Evolutionary conservation across 2,888 invertebrate species (phyloP).

Genomic region (Drosophila monieri): DNA sequence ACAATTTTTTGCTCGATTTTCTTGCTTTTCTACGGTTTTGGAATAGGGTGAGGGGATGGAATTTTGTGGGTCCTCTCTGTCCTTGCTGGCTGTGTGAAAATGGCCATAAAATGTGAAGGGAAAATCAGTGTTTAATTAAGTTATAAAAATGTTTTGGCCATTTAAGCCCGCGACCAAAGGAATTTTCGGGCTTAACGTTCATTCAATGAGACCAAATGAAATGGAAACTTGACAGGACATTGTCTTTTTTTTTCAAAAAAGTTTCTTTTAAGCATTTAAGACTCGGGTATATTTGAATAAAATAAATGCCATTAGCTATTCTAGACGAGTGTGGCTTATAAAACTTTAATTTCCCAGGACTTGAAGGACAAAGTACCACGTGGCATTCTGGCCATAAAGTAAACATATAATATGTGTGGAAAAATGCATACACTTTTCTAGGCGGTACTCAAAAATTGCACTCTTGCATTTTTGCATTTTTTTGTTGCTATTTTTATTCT

Average conservation of each 20-base stretch:
- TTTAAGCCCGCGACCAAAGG: conserved; percentile 35
- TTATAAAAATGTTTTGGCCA: conserved; percentile 70
- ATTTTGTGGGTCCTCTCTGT: conserved; percentile 13
- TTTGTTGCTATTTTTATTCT: conserved; percentile 5
- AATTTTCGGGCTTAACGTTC: conserved; percentile 4
- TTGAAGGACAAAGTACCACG: conserved; percentile 7
- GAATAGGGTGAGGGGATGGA: conserved; percentile 40
- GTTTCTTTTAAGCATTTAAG: background rate
- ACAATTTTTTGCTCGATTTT: conserved; percentile 33
- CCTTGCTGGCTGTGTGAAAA: conserved; percentile 35
- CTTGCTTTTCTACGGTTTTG: conserved; percentile 12
- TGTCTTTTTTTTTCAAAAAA: background rate
- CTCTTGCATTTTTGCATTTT: conserved; percentile 16
- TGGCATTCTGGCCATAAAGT: conserved; percentile 13
- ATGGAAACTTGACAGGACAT: conserved; percentile 13
- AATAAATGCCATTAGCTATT: background rate
- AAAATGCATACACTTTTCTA: conserved; percentile 23
- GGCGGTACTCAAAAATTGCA: conserved; percentile 43
- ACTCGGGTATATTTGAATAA: background rate
- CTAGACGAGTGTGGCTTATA: background rate
- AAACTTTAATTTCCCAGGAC: background rate
- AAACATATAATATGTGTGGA: conserved; percentile 3
- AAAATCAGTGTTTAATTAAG: conserved; percentile 77
- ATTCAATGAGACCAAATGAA: conserved; percentile 17
- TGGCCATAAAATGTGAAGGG: conserved; percentile 46